A percentile compares a stretch with the other conserved stretches of the same genome.
Evolutionary conservation across 2,113 vertebrate genomes (phyloP).

Genomic region (Laticauda laticaudata): DNA sequence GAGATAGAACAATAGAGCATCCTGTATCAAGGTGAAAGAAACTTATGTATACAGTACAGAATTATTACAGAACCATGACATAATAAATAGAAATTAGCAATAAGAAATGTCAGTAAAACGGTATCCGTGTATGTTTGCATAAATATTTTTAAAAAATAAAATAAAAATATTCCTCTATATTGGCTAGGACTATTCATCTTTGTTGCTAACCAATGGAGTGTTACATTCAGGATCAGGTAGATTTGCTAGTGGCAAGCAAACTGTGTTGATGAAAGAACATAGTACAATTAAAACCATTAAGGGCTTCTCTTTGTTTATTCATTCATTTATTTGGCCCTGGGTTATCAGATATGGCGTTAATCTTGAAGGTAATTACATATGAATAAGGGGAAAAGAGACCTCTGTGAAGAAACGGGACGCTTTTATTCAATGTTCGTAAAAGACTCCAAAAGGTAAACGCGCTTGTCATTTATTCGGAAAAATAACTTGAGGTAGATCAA

Average conservation of each 20-base stretch:
- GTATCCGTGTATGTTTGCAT: not conserved
- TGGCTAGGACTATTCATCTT: not conserved
- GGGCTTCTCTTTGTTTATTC: no score
- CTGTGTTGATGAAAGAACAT: not conserved
- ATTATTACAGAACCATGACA: not conserved
- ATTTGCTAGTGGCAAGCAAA: not conserved
- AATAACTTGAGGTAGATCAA: not conserved
- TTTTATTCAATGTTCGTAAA: not conserved
- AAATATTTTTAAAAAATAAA: not conserved
- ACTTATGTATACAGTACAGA: not conserved
- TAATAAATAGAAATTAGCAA: not conserved
- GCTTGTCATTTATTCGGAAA: not conserved
- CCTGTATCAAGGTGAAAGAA: not conserved
- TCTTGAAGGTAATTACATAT: not conserved
- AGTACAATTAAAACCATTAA: not conserved
- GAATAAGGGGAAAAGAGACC: not conserved
- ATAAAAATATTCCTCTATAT: not conserved
- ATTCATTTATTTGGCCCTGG: not conserved
- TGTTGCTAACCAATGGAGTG: not conserved
- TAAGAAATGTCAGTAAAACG: not conserved
- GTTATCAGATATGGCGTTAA: not conserved
- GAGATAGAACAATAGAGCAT: not conserved
- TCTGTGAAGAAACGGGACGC: not conserved
- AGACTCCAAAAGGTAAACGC: not conserved
- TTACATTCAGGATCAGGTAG: not conserved